phyloP scores from a whole-genome alignment of 2,113 vertebrate genomes.

The Gnathonemus echidnorhynchus region DNA sequence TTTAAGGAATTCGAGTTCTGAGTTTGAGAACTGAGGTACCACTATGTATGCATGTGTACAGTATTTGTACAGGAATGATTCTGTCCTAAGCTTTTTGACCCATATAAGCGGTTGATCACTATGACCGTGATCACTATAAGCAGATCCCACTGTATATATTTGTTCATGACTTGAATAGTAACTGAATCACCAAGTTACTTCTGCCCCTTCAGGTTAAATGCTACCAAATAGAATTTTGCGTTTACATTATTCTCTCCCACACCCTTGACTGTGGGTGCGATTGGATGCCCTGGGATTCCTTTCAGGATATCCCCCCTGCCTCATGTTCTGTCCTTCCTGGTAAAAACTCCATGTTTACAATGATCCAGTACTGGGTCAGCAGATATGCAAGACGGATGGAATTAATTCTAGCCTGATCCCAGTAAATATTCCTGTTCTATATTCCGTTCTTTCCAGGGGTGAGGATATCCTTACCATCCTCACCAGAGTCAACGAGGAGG shows the following conservation, averaged over 20 bases:
- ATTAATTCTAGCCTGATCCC: not conserved
- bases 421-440: not conserved
- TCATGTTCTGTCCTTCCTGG: not conserved
- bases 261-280: not conserved
- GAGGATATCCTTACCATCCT: constrained; percentile 71
- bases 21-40: too few species aligned
- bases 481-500: constrained; percentile 65
- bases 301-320: not conserved
- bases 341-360: not conserved
- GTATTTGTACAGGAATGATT: too few species aligned
- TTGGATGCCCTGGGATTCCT: not conserved
- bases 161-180: not conserved
- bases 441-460: constrained; percentile 47
- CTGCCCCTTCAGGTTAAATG: not conserved
- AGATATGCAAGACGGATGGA: not conserved
- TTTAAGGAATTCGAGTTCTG: too few species aligned
- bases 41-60: too few species aligned
- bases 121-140: too few species aligned
- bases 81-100: too few species aligned
- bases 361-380: not conserved
- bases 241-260: not conserved
- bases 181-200: not conserved
- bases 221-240: not conserved
- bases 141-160: not conserved
- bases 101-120: too few species aligned